Conservation (phyloP, 2,113 vertebrate species). For the Rhabdomys dilectus region DNA sequence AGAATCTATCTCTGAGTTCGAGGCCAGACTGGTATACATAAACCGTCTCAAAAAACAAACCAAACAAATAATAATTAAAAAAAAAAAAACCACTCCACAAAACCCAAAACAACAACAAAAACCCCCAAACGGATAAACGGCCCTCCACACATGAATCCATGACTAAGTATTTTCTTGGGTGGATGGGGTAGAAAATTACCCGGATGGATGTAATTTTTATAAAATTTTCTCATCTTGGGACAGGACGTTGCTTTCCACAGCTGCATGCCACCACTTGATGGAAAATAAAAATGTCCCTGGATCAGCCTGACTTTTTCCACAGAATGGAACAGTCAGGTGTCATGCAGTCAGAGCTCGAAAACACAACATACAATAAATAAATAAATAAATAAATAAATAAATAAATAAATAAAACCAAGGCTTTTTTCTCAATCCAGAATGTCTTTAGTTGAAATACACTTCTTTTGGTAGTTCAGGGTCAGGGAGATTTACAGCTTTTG, state of each 20-base stretch:
- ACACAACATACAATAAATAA: not conserved
- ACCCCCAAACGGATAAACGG: not conserved
- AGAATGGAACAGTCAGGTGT: not conserved
- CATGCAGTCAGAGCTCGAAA: conserved; percentile 48
- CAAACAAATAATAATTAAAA: not conserved
- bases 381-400: too few species aligned
- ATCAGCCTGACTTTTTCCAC: conserved; percentile 66
- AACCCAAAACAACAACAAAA: not conserved
- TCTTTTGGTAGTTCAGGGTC: not conserved
- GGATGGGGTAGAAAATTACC: not conserved
- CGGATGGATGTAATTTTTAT: conserved; percentile 60
- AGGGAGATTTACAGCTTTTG: not conserved
- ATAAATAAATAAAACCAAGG: not conserved
- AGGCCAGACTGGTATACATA: not conserved
- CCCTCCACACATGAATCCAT: not conserved
- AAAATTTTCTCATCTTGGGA: conserved; percentile 70
- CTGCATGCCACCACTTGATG: conserved; percentile 56
- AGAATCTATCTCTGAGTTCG: not conserved
- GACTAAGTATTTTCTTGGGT: not conserved
- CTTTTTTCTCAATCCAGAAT: not conserved
- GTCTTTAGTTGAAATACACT: not conserved
- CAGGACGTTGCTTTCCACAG: conserved; percentile 69
- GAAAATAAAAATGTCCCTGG: conserved; percentile 73
- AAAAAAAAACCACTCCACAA: not conserved
- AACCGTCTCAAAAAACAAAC: not conserved